Base-by-base conservation (phyloP, 2,888 invertebrate genomes). In the Acronicta alni region DNA sequence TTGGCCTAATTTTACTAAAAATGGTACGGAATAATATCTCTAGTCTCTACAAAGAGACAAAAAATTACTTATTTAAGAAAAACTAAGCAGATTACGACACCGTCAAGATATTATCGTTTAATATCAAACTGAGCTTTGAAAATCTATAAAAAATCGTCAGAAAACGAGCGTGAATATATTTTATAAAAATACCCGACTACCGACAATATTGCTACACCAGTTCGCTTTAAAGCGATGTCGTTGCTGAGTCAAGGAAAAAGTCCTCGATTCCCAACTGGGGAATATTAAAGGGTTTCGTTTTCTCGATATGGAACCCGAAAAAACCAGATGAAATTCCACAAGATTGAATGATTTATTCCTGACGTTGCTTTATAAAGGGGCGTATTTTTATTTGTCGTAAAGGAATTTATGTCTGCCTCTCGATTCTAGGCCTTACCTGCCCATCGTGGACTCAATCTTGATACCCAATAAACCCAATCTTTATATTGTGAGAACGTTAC, bases 331-430 rank as follows among this genome's bases (percentile, higher is more conserved):
- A 80, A 85, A 83, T 83, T 82, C 79, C 81, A 78, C 74, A 78
- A 83, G 86, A 90, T 90, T 90, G 90, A 90, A 90, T 90, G 90
- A 91, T 91, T 90, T 91, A 91, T 89, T 83, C 69, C 61, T 78
- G 81, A 82, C 82, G 81, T 75, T 75, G 80, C 76, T 72, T 78
- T 84, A 80, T 82, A 80, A 69, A 81, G 80, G 77, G 83, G 81
- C 83, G 85, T 86, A 86, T 87, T 91, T 89, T 92, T 91, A 90
- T 90, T 88, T 87, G 89, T 90, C 91, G 89, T 92, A 91, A 91
- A 91, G 86, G 83, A 87, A 86, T 92, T 91, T 92, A 91, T 88
- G 88, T 85, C 85, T 77, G 68, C 75, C 69, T 73, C 75, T 77
- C 83, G 80, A 82, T 83, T 77, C 73, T 72, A 80, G 77, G 77